Evolutionary conservation across 2,888 invertebrate genomes (phyloP).

Genomic region (Entomobrya multifasciata): DNA sequence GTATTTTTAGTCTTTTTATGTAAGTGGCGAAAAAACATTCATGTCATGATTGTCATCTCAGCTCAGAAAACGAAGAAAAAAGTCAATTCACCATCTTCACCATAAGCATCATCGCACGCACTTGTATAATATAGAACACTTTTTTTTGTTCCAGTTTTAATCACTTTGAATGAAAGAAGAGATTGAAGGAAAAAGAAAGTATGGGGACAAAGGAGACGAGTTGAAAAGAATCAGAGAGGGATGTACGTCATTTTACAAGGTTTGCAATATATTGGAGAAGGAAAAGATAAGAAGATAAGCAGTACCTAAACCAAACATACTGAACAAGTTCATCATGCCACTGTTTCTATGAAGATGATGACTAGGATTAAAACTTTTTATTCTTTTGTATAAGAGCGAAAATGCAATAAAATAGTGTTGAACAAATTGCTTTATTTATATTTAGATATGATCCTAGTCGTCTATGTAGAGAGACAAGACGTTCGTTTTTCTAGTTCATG

Average conservation of each 20-base stretch:
- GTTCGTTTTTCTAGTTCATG: background rate
- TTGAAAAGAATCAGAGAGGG: background rate
- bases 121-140: no score
- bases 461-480: background rate
- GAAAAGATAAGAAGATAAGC: background rate
- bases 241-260: no score
- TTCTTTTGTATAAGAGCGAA: background rate
- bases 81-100: no score
- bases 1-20: background rate
- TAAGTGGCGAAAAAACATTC: background rate
- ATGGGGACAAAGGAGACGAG: background rate
- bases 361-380: conserved; percentile 14
- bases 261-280: background rate
- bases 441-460: conserved; percentile 36
- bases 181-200: background rate
- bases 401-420: conserved; percentile 38
- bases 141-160: no score
- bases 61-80: background rate
- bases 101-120: no score
- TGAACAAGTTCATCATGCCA: background rate
- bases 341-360: background rate
- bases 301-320: conserved; percentile 4
- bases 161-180: no score
- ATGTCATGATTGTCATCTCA: conserved; percentile 9
- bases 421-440: conserved; percentile 45